Base-by-base conservation (phyloP, 2,888 invertebrate genomes). In the Diplazon laetatorius region DNA sequence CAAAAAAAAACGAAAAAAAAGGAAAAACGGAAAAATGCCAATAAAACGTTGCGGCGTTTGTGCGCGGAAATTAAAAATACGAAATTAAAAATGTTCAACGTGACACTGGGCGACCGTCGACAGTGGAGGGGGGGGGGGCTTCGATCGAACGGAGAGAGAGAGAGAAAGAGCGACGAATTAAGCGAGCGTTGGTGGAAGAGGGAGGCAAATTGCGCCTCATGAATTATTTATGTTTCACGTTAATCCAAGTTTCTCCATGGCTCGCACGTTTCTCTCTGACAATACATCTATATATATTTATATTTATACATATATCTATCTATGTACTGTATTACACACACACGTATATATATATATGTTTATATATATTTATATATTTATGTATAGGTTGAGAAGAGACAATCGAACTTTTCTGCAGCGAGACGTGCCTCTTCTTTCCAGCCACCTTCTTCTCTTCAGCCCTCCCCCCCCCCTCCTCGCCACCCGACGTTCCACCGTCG, bases 141-240 rank as follows among this genome's bases (percentile, higher is more conserved):
- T 72, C 46, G 59, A 50, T 74, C 22, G 50, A 44, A 55, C 18
- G 20, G 9, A 9, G 48, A 20, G 30, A 14, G 30, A 52, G 30
- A 37, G 20, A 35, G 68, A 62, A 75, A n/a, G n/a, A n/a, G n/a
- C n/a, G 68, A 69, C 35, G 60, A 68, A 44, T 8, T 18, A 37
- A 74, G 60, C 18, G 37, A 18, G 62, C 30, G 12, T 16, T 50
- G 52, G 16, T n/a, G 6, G 22, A 48, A 63, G 37, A 12, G 25
- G 60, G 52, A 71, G 39, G 63, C 42, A 73, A 68, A 68, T 77
- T 69, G 63, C 42, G 52, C 8, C 35, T 42, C 62, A 77, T 69
- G 69, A 77, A 68, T 72, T 72, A 72, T 77, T 77, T 68, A 77
- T 68, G 68, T 57, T 70, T 77, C 70, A 48, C 68, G 68, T 72